Base-by-base conservation (phyloP, 2,113 vertebrate species). In the Ancistrus triradiatus region DNA sequence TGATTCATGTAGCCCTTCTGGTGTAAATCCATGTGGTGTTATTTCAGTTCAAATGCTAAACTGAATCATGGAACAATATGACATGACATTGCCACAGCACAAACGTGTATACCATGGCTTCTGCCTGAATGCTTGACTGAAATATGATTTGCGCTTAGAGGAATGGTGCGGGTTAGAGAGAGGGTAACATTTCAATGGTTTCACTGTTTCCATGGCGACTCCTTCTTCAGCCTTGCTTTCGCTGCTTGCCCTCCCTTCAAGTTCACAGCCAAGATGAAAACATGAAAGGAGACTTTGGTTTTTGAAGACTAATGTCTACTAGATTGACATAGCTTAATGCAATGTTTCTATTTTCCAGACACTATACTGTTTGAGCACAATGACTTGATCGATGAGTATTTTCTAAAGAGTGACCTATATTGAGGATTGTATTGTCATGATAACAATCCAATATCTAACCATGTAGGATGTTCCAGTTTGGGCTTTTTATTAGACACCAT, bases 131-230 rank as follows among this genome's bases (percentile, higher is more conserved):
- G 61, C 24, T 69, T 56, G 43, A 21, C 58, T 50, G 51, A 56
- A 50, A 64, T 69, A 48, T 65, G 48, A 56, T 63, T 64, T 60
- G 48, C 60, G 69, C 62, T 43, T 43, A 66, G 19, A 73, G 46
- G 57, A 66, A 33, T 56, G 46, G 46, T 58, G 38, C 51, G 44
- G 64, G 59, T 57, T 49, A 63, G 38, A 46, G 61, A 63, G 63
- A 75, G 64, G 58, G 57, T 63, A 75, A 57, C 63, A 40, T 74
- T 57, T 68, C 55, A 63, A 52, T 68, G 76, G 59, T 80, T 74
- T 73, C 72, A 59, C 65, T 72, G 75, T 79, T 78, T 70, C 80
- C 77, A 79, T 81, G 74, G 77, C 43, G 70, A 79, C 68, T 53
- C 52, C 59, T 69, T 66, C 44, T 78, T 74, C 59, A 66, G 58